Evolutionary conservation across 2,797 vertebrate species (phyloP).

Genomic region (Aselliscus stoliczkanus): DNA sequence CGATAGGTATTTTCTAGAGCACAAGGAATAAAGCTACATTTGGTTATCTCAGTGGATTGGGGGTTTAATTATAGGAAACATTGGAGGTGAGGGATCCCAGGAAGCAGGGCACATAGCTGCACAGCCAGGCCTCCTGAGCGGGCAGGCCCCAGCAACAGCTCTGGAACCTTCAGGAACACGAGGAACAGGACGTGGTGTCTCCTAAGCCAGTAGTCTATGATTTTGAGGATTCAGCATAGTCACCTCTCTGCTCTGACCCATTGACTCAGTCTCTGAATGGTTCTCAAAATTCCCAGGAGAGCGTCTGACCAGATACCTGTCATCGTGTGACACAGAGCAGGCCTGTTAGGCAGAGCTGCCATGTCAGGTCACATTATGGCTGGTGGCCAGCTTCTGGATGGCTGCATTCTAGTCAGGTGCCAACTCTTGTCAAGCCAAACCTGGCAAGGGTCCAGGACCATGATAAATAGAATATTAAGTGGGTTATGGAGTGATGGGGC

Average conservation of each 20-base stretch:
- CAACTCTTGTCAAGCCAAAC: background rate
- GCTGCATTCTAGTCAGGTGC: background rate
- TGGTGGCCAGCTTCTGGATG: background rate
- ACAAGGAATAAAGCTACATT: background rate
- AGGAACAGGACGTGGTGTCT: background rate
- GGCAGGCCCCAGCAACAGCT: background rate
- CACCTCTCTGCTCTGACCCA: background rate
- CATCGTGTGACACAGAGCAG: background rate
- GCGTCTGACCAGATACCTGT: background rate
- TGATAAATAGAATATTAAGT: background rate
- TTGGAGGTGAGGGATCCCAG: background rate
- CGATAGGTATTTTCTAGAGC: background rate
- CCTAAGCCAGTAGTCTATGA: too few species aligned
- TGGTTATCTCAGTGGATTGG: background rate
- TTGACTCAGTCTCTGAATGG: background rate
- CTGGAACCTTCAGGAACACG: background rate
- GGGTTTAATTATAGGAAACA: background rate
- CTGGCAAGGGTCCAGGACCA: background rate
- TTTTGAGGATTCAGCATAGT: background rate
- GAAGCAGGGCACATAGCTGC: accelerated
- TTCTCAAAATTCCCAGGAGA: background rate
- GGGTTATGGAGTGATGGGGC: background rate
- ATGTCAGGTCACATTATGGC: too few species aligned
- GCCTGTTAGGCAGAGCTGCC: background rate
- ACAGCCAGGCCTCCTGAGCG: background rate